phyloP scores from a whole-genome alignment of 2,113 vertebrate species.

The Hippoglossus stenolepis region DNA sequence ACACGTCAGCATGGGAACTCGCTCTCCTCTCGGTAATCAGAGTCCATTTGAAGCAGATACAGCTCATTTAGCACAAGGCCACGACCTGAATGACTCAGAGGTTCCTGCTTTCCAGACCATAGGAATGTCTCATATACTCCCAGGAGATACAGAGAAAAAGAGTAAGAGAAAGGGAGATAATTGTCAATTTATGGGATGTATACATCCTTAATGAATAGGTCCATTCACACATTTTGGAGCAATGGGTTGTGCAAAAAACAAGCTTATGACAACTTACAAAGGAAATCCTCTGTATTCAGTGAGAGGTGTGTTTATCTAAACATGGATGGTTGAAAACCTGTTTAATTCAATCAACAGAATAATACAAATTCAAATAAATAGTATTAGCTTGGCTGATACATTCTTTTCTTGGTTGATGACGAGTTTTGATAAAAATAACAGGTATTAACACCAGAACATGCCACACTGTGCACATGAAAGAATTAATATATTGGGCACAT shows the following conservation, averaged over 20 bases:
- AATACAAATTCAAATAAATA: no score
- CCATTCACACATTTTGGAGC: background rate
- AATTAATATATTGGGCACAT: no score
- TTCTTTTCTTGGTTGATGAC: no score
- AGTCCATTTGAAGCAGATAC: slow-evolving; percentile 55
- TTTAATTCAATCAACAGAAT: no score
- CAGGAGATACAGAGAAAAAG: slow-evolving; percentile 6
- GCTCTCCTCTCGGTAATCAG: slow-evolving; percentile 18
- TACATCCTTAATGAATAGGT: background rate
- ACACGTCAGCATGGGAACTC: slow-evolving; percentile 19
- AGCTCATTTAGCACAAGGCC: slow-evolving; percentile 63
- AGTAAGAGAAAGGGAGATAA: background rate
- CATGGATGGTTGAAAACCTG: background rate
- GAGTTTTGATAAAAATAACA: no score
- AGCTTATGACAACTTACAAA: background rate
- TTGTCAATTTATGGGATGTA: slow-evolving; percentile 13
- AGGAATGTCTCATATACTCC: slow-evolving; percentile 55
- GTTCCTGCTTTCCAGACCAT: slow-evolving; percentile 44
- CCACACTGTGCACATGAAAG: no score
- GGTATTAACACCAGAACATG: no score
- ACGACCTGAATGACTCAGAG: slow-evolving; percentile 49
- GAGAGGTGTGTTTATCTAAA: no score
- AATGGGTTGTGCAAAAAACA: background rate
- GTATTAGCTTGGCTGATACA: no score
- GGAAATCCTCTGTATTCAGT: no score